Conservation (phyloP, 2,797 vertebrate genomes). For the Triplophysa bombifrons region DNA sequence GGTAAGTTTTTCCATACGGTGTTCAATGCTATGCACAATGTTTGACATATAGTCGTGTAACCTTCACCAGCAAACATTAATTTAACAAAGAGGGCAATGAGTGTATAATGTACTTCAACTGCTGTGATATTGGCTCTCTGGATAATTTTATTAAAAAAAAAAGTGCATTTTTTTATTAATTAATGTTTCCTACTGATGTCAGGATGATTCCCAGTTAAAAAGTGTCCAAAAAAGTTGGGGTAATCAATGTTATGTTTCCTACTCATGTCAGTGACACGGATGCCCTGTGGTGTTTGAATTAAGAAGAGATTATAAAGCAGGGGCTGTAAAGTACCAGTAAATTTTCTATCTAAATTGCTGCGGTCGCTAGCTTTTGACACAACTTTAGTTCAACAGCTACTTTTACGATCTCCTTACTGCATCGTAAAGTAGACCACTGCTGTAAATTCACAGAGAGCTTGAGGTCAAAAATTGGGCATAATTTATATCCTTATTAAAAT, state of each 20-base stretch:
- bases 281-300: background rate
- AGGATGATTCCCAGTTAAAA: background rate
- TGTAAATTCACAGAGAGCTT: slow-evolving; percentile 23
- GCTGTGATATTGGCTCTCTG: slow-evolving; percentile 18
- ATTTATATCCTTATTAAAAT: slow-evolving; percentile 27
- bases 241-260: background rate
- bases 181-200: slow-evolving; percentile 2
- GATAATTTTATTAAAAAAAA: slow-evolving; percentile 14
- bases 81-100: slow-evolving; percentile 10
- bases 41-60: slow-evolving; percentile 48
- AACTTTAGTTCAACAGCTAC: slow-evolving; percentile 15
- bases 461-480: slow-evolving; percentile 11
- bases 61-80: slow-evolving; percentile 40
- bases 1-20: slow-evolving; percentile 56
- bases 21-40: slow-evolving; percentile 40
- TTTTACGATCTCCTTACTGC: slow-evolving; percentile 22
- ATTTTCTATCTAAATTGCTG: background rate
- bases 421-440: slow-evolving; percentile 25
- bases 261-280: background rate
- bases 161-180: background rate
- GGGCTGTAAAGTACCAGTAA: background rate
- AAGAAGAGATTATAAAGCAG: slow-evolving; percentile 2
- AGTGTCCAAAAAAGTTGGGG: slow-evolving; percentile 1
- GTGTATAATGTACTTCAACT: background rate
- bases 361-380: background rate